Evolutionary conservation across 2,797 vertebrate genomes (phyloP).

Genomic region (Eupleurogrammus muticus): DNA sequence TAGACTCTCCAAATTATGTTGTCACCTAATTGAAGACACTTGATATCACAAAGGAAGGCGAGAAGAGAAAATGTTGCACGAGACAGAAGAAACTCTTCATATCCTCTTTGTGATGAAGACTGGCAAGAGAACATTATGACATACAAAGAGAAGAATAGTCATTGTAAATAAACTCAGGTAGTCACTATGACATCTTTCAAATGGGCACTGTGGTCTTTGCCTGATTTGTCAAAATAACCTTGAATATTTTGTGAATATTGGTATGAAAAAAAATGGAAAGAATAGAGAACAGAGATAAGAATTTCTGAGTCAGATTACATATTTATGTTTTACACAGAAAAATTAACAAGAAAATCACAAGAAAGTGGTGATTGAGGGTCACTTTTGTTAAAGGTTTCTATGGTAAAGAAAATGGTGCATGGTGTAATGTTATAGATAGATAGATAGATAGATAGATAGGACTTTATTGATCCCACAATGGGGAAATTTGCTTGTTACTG

Average conservation of each 20-base stretch:
- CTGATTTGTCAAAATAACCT: constrained; percentile 12
- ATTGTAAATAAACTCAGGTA: constrained; percentile 22
- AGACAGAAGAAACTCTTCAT: constrained; percentile 23
- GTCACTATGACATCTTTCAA: constrained; percentile 8
- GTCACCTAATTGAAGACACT: too few relatives aligned
- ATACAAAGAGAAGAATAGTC: constrained; percentile 24
- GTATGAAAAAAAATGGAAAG: neutral
- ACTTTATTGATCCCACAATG: too few relatives aligned
- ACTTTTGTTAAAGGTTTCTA: too few relatives aligned
- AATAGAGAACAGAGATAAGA: neutral
- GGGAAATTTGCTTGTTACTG: too few relatives aligned
- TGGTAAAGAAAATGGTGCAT: too few relatives aligned
- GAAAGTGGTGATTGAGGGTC: too few relatives aligned
- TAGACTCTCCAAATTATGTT: too few relatives aligned
- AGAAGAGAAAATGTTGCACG: constrained; percentile 58
- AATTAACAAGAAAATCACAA: too few relatives aligned
- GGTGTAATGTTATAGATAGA: too few relatives aligned
- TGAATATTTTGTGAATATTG: constrained; percentile 3
- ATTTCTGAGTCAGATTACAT: too few relatives aligned
- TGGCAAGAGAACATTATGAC: constrained; percentile 35
- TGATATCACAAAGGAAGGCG: constrained; percentile 46
- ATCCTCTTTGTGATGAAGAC: constrained; percentile 26
- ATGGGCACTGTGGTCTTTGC: neutral
- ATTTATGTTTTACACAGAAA: too few relatives aligned
- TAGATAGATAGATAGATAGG: too few relatives aligned